These are phyloP conservation scores for Drosophila triauraria DNA, from an alignment of 1,140 invertebrate species.

Conservation along the genomic window DNA sequence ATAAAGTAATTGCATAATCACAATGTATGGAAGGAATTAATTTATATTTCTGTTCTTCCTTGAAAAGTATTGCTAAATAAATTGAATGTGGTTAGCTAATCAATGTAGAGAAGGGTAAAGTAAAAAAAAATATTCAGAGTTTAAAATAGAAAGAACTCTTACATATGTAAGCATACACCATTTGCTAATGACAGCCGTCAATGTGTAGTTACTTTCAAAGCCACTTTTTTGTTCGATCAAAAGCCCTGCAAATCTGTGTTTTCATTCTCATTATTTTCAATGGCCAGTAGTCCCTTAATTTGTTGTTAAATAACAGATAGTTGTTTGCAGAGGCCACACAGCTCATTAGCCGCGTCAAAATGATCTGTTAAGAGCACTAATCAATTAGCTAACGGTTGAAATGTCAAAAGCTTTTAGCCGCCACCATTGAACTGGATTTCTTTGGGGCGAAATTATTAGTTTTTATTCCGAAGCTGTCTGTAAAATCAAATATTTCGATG, in stretches of 20 bases:
- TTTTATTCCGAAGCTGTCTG: constrained; percentile 1
- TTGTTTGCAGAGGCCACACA: background rate
- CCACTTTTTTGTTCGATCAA: background rate
- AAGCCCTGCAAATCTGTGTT: background rate
- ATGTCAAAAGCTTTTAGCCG: constrained; percentile 16
- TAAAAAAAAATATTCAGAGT: too few species aligned
- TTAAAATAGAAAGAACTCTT: too few species aligned
- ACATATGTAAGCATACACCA: background rate
- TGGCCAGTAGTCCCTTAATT: background rate
- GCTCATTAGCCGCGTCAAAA: constrained; percentile 17
- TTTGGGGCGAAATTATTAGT: constrained; percentile 17
- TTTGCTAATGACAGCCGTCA: background rate
- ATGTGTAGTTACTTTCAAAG: background rate
- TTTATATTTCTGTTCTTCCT: background rate
- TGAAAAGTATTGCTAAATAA: too few species aligned
- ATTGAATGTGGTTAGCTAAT: background rate
- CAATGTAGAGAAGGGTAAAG: too few species aligned
- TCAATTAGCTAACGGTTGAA: constrained; percentile 22
- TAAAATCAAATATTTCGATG: constrained; percentile 1
- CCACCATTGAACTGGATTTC: background rate
- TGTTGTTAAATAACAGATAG: background rate
- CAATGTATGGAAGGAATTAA: too few species aligned
- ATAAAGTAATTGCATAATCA: too few species aligned
- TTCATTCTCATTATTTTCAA: background rate
- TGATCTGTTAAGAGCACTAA: constrained; percentile 8